phyloP scores from a whole-genome alignment of 2,797 vertebrate species.

The Girardinus metallicus region DNA sequence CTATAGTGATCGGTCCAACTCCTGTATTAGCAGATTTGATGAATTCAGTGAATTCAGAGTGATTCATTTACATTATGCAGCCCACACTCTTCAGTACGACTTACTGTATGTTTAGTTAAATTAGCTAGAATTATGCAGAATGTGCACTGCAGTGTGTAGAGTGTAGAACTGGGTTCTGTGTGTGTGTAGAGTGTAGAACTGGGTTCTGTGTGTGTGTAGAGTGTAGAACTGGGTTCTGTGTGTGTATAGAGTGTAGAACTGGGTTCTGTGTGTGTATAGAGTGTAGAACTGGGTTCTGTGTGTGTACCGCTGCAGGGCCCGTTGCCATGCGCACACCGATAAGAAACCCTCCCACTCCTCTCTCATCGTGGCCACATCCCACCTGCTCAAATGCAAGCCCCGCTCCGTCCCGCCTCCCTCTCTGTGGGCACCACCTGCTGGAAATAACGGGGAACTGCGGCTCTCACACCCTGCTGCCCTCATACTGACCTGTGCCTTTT shows the following conservation, averaged over 20 bases:
- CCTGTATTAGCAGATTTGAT: no score
- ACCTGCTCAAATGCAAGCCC: conserved; percentile 14
- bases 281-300: neutral
- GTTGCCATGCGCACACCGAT: conserved; percentile 53
- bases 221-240: neutral
- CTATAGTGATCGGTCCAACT: no score
- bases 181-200: neutral
- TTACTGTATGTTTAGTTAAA: neutral
- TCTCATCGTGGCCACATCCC: conserved; percentile 44
- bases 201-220: neutral
- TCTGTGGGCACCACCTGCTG: conserved; percentile 61
- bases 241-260: neutral
- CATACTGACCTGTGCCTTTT: conserved; percentile 47
- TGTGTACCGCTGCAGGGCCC: conserved; percentile 47
- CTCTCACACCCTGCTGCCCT: conserved; percentile 36
- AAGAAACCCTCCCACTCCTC: conserved; percentile 36
- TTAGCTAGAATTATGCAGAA: neutral
- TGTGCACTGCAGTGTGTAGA: neutral
- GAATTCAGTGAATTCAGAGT: no score
- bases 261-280: neutral
- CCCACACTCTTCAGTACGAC: neutral
- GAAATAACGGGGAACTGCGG: conserved; percentile 11
- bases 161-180: neutral
- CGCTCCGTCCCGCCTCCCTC: conserved; percentile 8
- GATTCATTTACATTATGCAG: no score